phyloP scores from a whole-genome alignment of 1,140 invertebrate genomes.

The Adoxophyes honmai region DNA sequence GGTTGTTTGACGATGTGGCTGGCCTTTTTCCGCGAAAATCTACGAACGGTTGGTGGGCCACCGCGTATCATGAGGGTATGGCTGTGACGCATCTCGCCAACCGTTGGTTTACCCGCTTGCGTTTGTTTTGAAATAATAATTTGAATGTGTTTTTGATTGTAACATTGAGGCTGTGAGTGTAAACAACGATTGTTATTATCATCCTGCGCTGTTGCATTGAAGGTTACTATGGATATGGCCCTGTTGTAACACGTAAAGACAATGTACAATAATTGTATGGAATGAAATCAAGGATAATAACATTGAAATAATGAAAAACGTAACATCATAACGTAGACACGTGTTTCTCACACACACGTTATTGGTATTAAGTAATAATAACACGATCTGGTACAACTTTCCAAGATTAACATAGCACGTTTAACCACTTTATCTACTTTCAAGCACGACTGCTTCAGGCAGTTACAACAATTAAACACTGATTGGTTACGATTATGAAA shows the following conservation, averaged over 20 bases:
- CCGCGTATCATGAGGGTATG: slow-evolving; percentile 40
- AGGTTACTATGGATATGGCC: no score
- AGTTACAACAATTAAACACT: slow-evolving; percentile 11
- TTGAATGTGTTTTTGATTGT: slow-evolving; percentile 1
- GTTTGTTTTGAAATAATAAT: neutral
- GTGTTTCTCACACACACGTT: neutral
- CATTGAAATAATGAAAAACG: no score
- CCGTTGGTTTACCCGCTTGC: slow-evolving; percentile 50
- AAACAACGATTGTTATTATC: no score
- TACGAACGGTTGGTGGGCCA: slow-evolving; percentile 48
- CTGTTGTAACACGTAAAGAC: no score
- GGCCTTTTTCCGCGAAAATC: slow-evolving; percentile 18
- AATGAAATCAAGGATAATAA: no score
- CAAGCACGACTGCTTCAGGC: slow-evolving; percentile 1
- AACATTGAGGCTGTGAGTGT: slow-evolving; percentile 2
- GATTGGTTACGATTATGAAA: slow-evolving; percentile 3
- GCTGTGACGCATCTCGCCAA: slow-evolving; percentile 53
- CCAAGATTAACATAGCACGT: slow-evolving; percentile 7
- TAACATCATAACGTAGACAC: no score
- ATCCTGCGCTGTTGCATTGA: no score
- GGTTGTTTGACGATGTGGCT: slow-evolving; percentile 47
- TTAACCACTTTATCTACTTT: slow-evolving; percentile 5
- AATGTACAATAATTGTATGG: no score
- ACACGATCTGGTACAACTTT: neutral
- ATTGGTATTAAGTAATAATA: neutral